These are phyloP conservation scores for Alsophila aescularia DNA, from an alignment of 2,888 invertebrate species.

Conservation along the genomic window DNA sequence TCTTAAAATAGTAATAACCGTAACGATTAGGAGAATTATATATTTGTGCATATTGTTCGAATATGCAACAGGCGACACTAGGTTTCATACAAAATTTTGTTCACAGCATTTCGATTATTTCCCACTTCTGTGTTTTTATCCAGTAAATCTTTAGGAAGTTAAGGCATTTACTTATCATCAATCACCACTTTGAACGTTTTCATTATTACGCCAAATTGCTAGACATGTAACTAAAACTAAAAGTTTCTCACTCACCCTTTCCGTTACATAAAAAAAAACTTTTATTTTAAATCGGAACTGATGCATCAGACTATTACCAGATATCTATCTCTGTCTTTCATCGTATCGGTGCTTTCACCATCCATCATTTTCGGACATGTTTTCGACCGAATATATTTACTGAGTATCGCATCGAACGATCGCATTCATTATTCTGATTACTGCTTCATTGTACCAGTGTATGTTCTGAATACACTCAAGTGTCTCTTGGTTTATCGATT, in stretches of 20 bases:
- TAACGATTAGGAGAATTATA: no score
- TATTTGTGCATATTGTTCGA: no score
- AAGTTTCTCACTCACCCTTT: conserved; percentile 2
- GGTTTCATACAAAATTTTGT: no score
- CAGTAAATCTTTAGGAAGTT: no score
- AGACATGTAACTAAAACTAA: background rate
- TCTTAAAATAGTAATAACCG: no score
- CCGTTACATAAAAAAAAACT: conserved; percentile 23
- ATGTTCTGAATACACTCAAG: conserved; percentile 3
- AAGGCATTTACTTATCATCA: conserved; percentile 1
- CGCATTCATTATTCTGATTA: conserved; percentile 75
- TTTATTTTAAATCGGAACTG: conserved; percentile 32
- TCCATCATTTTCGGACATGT: conserved; percentile 80
- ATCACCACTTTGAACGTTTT: background rate
- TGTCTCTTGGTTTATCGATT: conserved; percentile 10
- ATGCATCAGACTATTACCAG: conserved; percentile 50
- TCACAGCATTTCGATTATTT: no score
- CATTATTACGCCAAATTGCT: background rate
- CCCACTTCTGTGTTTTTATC: no score
- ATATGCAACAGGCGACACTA: no score
- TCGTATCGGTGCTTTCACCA: conserved; percentile 70
- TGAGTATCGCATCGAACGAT: conserved; percentile 73
- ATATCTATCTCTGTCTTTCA: conserved; percentile 70
- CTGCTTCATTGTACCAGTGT: conserved; percentile 26
- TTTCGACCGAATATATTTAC: conserved; percentile 73